Conservation (phyloP, 2,113 vertebrate genomes). For the Phylloscopus whistleri region DNA sequence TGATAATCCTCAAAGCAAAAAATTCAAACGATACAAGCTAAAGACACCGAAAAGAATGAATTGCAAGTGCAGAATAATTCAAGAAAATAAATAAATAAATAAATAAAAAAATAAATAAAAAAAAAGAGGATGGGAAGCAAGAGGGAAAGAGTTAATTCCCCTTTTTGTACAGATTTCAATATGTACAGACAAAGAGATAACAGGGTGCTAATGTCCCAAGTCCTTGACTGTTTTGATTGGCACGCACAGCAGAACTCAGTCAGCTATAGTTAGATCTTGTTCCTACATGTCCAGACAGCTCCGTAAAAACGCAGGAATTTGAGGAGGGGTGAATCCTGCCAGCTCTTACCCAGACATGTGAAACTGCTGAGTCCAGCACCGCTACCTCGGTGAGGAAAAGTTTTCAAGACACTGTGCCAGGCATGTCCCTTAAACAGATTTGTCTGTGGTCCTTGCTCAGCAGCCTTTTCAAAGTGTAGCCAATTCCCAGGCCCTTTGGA, state of each 20-base stretch:
- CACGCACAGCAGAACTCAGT: not conserved
- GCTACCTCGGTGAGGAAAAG: not conserved
- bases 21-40: not conserved
- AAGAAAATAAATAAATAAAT: not conserved
- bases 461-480: not conserved
- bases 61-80: not conserved
- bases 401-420: not conserved
- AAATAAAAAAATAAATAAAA: not conserved
- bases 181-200: slow-evolving; percentile 19
- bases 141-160: not conserved
- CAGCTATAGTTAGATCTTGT: slow-evolving; percentile 7
- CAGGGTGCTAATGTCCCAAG: not conserved
- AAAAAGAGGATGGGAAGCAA: not conserved
- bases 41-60: not conserved
- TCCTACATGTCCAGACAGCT: slow-evolving; percentile 37
- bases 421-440: not conserved
- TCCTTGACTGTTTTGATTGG: slow-evolving; percentile 16
- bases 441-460: not conserved
- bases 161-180: not conserved
- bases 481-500: not conserved
- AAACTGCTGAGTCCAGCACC: not conserved
- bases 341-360: not conserved
- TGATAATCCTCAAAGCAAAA: not conserved
- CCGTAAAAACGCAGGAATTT: not conserved
- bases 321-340: not conserved